Evolutionary conservation across 2,888 invertebrate species (phyloP).

Genomic region (Beris chalybata): DNA sequence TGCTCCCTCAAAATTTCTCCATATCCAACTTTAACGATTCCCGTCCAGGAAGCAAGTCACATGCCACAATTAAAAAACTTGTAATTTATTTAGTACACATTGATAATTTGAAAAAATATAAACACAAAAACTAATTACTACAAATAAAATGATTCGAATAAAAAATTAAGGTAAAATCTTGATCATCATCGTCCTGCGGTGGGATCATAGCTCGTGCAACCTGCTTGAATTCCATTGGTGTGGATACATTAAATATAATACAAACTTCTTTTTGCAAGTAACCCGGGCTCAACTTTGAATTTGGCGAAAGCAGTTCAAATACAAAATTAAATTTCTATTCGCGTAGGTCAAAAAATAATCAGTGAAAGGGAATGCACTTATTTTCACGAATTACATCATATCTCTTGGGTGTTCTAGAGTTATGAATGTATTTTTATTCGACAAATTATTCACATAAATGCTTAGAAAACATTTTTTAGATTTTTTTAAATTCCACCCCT

Average conservation of each 20-base stretch:
- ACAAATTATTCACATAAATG: too few relatives aligned
- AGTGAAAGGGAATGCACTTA: too few relatives aligned
- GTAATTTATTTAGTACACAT: not conserved
- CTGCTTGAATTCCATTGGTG: conserved; percentile 51
- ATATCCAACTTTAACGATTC: conserved; percentile 4
- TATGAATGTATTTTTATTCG: too few relatives aligned
- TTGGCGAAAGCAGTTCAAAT: too few relatives aligned
- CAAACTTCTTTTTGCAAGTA: too few relatives aligned
- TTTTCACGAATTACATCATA: too few relatives aligned
- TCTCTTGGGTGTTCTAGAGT: too few relatives aligned
- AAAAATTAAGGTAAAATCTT: not conserved
- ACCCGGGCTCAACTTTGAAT: too few relatives aligned
- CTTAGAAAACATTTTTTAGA: too few relatives aligned
- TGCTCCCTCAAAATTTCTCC: conserved; percentile 15
- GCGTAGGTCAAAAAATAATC: too few relatives aligned
- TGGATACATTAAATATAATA: conserved; percentile 49
- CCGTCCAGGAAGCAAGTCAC: conserved; percentile 21
- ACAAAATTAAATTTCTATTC: too few relatives aligned
- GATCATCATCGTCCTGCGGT: conserved; percentile 46
- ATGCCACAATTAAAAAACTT: conserved; percentile 11
- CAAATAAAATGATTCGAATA: not conserved
- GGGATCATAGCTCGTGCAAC: conserved; percentile 52
- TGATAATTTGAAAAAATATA: not conserved
- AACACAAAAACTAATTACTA: not conserved
- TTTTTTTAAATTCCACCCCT: too few relatives aligned